Conservation (phyloP, 1,140 invertebrate genomes). For the Eupristina koningsbergeri region DNA sequence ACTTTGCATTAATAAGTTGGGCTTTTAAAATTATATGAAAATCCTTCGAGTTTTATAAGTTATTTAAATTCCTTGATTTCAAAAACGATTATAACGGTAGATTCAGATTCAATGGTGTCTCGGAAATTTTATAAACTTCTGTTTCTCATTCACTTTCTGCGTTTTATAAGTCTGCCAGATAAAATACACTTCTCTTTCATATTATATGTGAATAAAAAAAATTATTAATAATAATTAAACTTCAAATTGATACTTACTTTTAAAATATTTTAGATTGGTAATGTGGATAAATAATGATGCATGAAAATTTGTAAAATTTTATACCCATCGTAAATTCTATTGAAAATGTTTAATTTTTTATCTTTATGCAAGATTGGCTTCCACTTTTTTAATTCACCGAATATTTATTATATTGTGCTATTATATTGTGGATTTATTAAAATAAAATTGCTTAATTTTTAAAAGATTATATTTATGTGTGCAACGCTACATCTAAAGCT, state of each 20-base stretch:
- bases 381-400: no score
- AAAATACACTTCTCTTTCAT: neutral
- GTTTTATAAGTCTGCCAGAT: neutral
- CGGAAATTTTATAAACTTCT: neutral
- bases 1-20: neutral
- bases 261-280: no score
- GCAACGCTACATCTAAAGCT: neutral
- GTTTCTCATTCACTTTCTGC: neutral
- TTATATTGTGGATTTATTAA: neutral
- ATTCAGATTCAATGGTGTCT: neutral
- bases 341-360: no score
- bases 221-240: no score
- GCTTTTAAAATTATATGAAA: no score
- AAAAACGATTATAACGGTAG: neutral
- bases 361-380: no score
- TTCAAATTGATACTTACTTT: no score
- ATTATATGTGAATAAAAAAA: no score
- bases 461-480: neutral
- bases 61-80: neutral
- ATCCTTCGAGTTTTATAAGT: neutral
- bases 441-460: neutral
- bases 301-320: no score
- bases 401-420: neutral
- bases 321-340: no score
- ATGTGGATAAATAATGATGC: no score